Evolutionary conservation across 1,140 invertebrate genomes (phyloP).

Genomic region (Bursaphelenchus mucronatus): DNA sequence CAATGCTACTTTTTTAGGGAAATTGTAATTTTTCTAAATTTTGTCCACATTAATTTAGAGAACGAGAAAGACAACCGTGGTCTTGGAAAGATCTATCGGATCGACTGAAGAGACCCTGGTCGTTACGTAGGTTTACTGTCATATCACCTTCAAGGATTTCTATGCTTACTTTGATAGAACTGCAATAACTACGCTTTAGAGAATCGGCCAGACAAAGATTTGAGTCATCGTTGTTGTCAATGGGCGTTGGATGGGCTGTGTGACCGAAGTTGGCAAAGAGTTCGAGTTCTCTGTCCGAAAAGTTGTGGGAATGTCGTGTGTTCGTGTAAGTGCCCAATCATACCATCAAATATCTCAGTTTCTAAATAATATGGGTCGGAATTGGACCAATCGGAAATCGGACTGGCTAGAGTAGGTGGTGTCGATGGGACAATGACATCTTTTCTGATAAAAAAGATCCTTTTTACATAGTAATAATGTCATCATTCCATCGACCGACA

Average conservation of each 20-base stretch:
- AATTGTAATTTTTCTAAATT: no score
- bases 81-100: slow-evolving; percentile 15
- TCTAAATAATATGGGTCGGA: no score
- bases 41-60: no score
- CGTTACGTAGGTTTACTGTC: neutral
- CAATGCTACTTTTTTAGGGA: no score
- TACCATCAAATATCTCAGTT: no score
- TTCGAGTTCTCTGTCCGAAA: slow-evolving; percentile 46
- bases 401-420: no score
- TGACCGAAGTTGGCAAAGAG: slow-evolving; percentile 43
- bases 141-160: slow-evolving; percentile 11
- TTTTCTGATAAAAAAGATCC: no score
- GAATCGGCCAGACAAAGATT: slow-evolving; percentile 11
- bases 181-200: neutral
- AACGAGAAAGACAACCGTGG: neutral
- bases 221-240: slow-evolving; percentile 36
- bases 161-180: neutral
- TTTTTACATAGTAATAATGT: no score
- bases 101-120: slow-evolving; percentile 1
- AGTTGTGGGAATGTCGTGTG: slow-evolving; percentile 43
- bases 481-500: no score
- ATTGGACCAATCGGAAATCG: no score
- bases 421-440: no score
- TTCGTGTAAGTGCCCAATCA: slow-evolving; percentile 33
- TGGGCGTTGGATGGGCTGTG: slow-evolving; percentile 45